These are phyloP conservation scores for Solea solea DNA, from an alignment of 2,113 vertebrate species.

Conservation along the genomic window DNA sequence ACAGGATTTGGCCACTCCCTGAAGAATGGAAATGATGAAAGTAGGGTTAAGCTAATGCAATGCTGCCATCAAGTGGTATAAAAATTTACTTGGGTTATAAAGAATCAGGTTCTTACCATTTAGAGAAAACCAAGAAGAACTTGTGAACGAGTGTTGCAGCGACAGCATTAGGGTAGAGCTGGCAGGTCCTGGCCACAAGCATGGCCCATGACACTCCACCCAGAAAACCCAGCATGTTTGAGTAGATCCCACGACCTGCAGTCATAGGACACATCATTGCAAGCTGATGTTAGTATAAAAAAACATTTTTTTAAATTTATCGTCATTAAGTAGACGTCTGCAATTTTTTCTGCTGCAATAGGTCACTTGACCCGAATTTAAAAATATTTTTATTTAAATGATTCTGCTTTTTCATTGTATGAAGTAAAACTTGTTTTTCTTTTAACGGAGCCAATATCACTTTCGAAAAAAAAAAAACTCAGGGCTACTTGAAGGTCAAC, in stretches of 20 bases:
- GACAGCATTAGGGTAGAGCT: constrained; percentile 94
- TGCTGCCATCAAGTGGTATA: constrained; percentile 3
- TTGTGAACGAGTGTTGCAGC: constrained; percentile 95
- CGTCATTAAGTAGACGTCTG: too few relatives aligned
- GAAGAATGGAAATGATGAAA: not conserved
- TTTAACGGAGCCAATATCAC: too few relatives aligned
- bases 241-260: constrained; percentile 95
- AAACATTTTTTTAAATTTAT: too few relatives aligned
- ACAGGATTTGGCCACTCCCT: constrained; percentile 99
- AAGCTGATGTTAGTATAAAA: not conserved
- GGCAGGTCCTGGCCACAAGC: constrained; percentile 96
- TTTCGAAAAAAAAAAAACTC: too few relatives aligned
- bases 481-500: too few relatives aligned
- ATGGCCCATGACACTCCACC: constrained; percentile 99
- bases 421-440: too few relatives aligned
- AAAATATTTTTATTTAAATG: too few relatives aligned
- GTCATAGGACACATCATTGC: not conserved
- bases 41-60: not conserved
- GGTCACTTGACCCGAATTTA: too few relatives aligned
- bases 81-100: not conserved
- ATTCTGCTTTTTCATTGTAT: too few relatives aligned
- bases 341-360: too few relatives aligned
- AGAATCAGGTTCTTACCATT: constrained; percentile 85
- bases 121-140: constrained; percentile 97
- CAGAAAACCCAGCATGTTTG: constrained; percentile 96